Evolutionary conservation across 1,140 invertebrate species (phyloP).

Genomic region (Delia radicum): DNA sequence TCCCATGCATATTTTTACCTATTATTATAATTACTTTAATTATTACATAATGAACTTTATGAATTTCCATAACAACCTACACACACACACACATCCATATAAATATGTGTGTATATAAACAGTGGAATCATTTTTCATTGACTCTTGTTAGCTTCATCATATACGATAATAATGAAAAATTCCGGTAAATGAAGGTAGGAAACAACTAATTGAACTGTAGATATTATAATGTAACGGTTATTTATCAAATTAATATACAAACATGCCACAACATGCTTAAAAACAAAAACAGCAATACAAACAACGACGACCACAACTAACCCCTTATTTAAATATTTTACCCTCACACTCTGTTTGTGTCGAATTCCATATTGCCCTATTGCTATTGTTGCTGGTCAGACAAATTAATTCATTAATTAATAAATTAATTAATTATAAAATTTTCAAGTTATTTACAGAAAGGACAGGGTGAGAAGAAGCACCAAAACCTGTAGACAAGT

Average conservation of each 20-base stretch:
- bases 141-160: no score
- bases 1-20: no score
- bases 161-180: neutral
- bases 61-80: no score
- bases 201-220: slow-evolving; percentile 7
- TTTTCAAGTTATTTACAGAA: neutral
- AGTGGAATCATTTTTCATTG: no score
- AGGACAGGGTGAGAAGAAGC: no score
- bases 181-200: neutral
- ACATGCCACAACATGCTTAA: neutral
- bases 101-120: no score
- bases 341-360: neutral
- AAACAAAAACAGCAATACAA: neutral
- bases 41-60: no score
- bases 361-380: neutral
- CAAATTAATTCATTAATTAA: slow-evolving; percentile 19
- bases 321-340: neutral
- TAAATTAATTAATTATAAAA: slow-evolving; percentile 13
- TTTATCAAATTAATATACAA: slow-evolving; percentile 11
- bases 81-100: no score
- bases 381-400: neutral
- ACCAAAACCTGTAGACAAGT: neutral
- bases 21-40: no score
- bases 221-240: slow-evolving; percentile 21
- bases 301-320: neutral